These are phyloP conservation scores for Pseudomyrmex pallidus DNA, from an alignment of 1,140 invertebrate genomes.

Conservation along the genomic window DNA sequence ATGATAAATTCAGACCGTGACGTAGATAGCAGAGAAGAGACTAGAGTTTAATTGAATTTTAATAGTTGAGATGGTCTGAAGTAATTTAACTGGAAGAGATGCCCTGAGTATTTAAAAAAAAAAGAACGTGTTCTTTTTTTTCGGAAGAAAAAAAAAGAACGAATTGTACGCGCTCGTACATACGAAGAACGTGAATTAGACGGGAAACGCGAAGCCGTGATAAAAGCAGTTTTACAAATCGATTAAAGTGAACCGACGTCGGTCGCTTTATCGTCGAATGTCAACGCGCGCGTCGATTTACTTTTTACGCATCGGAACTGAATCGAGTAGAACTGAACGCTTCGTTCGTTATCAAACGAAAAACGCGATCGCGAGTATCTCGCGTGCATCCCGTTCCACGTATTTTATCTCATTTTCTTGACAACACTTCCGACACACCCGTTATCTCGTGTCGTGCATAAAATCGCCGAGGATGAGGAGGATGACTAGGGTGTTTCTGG, in stretches of 20 bases:
- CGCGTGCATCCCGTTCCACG: constrained; percentile 16
- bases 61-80: too few relatives aligned
- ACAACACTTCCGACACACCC: constrained; percentile 65
- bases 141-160: too few relatives aligned
- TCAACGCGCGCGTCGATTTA: neutral
- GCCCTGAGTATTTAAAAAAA: too few relatives aligned
- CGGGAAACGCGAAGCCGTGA: too few relatives aligned
- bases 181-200: too few relatives aligned
- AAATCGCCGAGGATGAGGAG: constrained; percentile 56
- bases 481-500: constrained; percentile 58
- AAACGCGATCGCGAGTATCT: constrained; percentile 24
- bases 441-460: constrained; percentile 65
- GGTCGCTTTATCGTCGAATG: neutral
- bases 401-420: constrained; percentile 41
- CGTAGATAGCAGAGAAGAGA: too few relatives aligned
- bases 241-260: neutral
- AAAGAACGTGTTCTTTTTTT: too few relatives aligned
- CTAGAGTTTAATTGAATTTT: too few relatives aligned
- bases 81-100: too few relatives aligned
- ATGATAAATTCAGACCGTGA: too few relatives aligned
- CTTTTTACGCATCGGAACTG: neutral
- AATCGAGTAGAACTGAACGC: neutral
- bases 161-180: too few relatives aligned
- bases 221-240: neutral
- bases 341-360: neutral